A percentile compares a stretch with the other conserved stretches of the same genome.
phyloP scores from a whole-genome alignment of 2,888 invertebrate genomes.

The Eupithecia insigniata region DNA sequence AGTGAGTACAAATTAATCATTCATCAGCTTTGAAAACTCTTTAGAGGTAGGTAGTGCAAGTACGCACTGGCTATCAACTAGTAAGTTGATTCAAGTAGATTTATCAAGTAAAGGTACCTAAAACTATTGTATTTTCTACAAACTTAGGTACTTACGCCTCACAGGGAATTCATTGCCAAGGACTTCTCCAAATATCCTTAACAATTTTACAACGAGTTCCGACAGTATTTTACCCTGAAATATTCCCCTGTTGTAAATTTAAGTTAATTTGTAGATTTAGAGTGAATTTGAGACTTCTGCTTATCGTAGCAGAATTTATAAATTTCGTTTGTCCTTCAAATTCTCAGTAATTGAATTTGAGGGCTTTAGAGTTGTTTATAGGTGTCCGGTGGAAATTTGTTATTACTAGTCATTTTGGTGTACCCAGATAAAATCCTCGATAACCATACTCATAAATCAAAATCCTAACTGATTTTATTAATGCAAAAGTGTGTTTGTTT shows the following conservation, averaged over 20 bases:
- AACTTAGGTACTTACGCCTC: neutral
- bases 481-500: too few species aligned
- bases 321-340: conserved; percentile 19
- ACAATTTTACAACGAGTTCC: neutral
- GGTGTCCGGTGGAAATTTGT: neutral
- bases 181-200: neutral
- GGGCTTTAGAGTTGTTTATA: neutral
- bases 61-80: too few species aligned
- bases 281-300: conserved; percentile 21
- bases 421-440: too few species aligned
- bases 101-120: too few species aligned
- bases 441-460: too few species aligned
- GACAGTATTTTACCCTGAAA: conserved; percentile 5
- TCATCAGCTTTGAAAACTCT: too few species aligned
- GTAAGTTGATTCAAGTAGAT: too few species aligned
- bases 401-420: neutral
- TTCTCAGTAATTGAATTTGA: conserved; percentile 9
- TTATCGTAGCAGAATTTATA: conserved; percentile 16
- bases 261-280: conserved; percentile 25
- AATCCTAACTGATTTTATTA: too few species aligned
- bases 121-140: too few species aligned
- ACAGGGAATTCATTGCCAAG: neutral
- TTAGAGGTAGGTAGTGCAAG: too few species aligned
- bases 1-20: too few species aligned
- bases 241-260: conserved; percentile 10